Evolutionary conservation across 1,140 invertebrate species (phyloP).

Genomic region (Pseudomyrmex dendroicus): DNA sequence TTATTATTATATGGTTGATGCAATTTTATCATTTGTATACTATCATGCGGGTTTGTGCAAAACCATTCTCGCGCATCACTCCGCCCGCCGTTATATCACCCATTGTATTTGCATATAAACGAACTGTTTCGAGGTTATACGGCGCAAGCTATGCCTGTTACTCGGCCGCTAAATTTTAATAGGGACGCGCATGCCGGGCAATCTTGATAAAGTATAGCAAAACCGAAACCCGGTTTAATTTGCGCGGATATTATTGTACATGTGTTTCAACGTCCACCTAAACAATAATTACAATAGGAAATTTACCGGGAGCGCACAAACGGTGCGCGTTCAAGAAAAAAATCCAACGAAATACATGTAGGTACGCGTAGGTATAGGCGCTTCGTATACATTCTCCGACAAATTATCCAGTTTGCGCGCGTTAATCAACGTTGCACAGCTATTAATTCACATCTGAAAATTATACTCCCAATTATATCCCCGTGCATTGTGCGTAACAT

Average conservation of each 20-base stretch:
- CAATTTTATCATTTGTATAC: conserved; percentile 69
- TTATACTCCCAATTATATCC: too few species aligned
- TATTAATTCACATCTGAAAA: too few species aligned
- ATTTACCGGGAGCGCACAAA: background rate
- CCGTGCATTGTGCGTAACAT: too few species aligned
- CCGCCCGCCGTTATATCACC: conserved; percentile 58
- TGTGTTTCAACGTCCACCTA: conserved; percentile 33
- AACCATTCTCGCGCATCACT: conserved; percentile 58
- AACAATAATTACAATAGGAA: conserved; percentile 36
- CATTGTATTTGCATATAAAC: conserved; percentile 81
- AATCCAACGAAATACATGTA: too few species aligned
- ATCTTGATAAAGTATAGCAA: conserved; percentile 54
- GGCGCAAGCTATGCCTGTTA: conserved; percentile 54
- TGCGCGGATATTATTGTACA: conserved; percentile 53
- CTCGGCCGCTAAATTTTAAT: conserved; percentile 61
- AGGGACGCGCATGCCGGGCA: conserved; percentile 36
- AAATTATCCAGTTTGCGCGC: too few species aligned
- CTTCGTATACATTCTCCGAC: too few species aligned
- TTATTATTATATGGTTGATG: conserved; percentile 56
- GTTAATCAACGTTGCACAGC: too few species aligned
- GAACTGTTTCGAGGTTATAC: conserved; percentile 78
- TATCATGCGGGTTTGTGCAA: conserved; percentile 59
- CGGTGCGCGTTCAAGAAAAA: too few species aligned
- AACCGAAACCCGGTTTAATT: conserved; percentile 57
- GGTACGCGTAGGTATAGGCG: too few species aligned